Evolutionary conservation across 2,797 vertebrate genomes (phyloP), one percentile per base, ranked within the genome.

Genomic region (Etheostoma nigrum): DNA sequence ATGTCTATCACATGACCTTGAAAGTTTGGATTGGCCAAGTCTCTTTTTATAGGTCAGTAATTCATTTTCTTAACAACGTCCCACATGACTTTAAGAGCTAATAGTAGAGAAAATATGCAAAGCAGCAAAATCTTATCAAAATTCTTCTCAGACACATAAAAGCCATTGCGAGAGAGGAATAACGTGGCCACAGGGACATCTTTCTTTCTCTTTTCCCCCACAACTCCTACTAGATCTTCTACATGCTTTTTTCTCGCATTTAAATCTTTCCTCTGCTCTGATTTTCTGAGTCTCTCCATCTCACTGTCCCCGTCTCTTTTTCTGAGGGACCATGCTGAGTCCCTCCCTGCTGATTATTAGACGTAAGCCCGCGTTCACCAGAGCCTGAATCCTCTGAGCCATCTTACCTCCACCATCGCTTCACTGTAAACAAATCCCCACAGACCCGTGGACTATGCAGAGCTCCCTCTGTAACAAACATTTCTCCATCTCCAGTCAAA

Each of bases 311-410:
- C 21, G 63, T 85, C 76, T 90, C 63, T 67, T 82, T 82, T 89
- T 89, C 81, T 18, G 49, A 67, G 83, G 74, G 69, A 81, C 81
- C 90, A 83, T 14, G 87, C 88, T 90, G 92, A 88, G 88, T 91
- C 86, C 82, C 78, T 92, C 89, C 93, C 89, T 85, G 89, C 91
- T 93, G 92, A 92, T 93, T 91, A 92, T 92, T 88, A 94, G 92
- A 90, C 90, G 89, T 92, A 88, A 93, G 90, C 87, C 84, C 72
- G 85, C 82, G 66, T 92, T 93, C 93, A 92, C 85, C 52, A 21
- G 77, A 91, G 93, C 91, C 86, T 93, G 92, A 94, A 91, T 93
- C 91, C 91, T 93, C 89, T 83, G 91, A 94, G 93, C 88, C 88
- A 87, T 92, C 91, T 90, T 91, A 93, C 91, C 90, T 93, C 85